A percentile compares a stretch with the other conserved stretches of the same genome.
These are phyloP conservation scores for Amphiura filiformis DNA, from an alignment of 35 echinoderm and acorn worm genomes.

Conservation along the genomic window DNA sequence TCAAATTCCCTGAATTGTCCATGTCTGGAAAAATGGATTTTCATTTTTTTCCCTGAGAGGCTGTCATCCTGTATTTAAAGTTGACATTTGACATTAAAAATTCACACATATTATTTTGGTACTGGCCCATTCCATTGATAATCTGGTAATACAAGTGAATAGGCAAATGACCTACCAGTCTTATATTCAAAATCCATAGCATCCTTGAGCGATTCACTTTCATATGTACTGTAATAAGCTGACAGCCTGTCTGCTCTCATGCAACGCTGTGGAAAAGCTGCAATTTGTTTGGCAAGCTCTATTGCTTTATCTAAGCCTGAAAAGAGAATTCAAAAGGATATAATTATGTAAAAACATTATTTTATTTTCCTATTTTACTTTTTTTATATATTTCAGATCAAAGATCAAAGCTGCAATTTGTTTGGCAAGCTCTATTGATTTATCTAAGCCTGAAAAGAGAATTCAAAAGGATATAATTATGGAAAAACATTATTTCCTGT, in stretches of 20 bases:
- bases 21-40: neutral
- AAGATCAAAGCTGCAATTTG: too few relatives aligned
- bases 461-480: too few relatives aligned
- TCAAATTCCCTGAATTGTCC: neutral
- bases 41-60: neutral
- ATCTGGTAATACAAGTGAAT: neutral
- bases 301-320: conserved; percentile 80
- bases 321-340: too few relatives aligned
- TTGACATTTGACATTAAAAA: too few relatives aligned
- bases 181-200: conserved; percentile 91
- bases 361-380: too few relatives aligned
- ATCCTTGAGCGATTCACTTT: conserved; percentile 51
- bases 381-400: too few relatives aligned
- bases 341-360: too few relatives aligned
- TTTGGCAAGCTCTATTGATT: conserved; percentile 79
- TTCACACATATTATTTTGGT: neutral
- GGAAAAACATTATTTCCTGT: too few relatives aligned
- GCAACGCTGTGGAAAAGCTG: conserved; percentile 75
- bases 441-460: conserved; percentile 56
- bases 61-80: neutral
- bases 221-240: conserved; percentile 60
- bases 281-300: conserved; percentile 73
- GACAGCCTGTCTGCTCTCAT: conserved; percentile 72
- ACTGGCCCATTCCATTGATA: neutral
- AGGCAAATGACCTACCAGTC: conserved; percentile 44